Percentiles rank a stretch among this genome's conserved stretches.
Evolutionary conservation across 2,888 invertebrate species (phyloP).

Genomic region (Crossocerus cetratus): DNA sequence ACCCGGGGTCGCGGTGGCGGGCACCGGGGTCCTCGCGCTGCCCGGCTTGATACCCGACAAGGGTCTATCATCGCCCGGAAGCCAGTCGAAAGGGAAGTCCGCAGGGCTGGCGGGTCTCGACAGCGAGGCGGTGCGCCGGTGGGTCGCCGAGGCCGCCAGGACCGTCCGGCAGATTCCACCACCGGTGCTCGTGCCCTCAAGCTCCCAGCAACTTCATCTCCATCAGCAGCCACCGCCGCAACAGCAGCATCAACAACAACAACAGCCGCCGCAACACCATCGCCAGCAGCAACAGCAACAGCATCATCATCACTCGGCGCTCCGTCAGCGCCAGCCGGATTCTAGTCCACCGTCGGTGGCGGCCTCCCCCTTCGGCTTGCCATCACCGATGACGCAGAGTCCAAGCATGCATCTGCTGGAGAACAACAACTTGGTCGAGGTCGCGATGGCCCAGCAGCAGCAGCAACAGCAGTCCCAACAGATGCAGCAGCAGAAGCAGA

Average conservation of each 20-base stretch:
- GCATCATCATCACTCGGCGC: constrained; percentile 58
- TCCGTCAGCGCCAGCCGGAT: constrained; percentile 59
- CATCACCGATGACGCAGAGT: constrained; percentile 74
- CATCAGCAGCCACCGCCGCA: constrained; percentile 57
- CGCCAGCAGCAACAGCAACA: constrained; percentile 54
- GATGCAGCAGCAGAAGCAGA: constrained; percentile 66
- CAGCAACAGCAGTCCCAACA: constrained; percentile 61
- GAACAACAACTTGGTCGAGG: constrained; percentile 72
- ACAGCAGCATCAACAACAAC: constrained; percentile 54
- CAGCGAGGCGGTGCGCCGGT: constrained; percentile 80
- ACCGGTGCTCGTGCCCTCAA: constrained; percentile 65
- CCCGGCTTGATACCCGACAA: constrained; percentile 74
- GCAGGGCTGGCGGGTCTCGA: constrained; percentile 81
- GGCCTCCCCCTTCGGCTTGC: constrained; percentile 61
- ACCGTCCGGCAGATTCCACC: constrained; percentile 75
- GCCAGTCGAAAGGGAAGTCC: constrained; percentile 68
- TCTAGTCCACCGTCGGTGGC: constrained; percentile 60
- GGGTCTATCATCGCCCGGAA: constrained; percentile 70
- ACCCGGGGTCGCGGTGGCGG: constrained; percentile 75
- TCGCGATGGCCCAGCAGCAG: constrained; percentile 68
- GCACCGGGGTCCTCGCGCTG: constrained; percentile 74
- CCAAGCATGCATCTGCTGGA: constrained; percentile 75
- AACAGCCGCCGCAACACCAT: constrained; percentile 48
- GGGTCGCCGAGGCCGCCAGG: constrained; percentile 81
- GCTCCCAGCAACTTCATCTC: constrained; percentile 60